Conservation (phyloP, 2,113 vertebrate genomes). For the Marmota monax region DNA sequence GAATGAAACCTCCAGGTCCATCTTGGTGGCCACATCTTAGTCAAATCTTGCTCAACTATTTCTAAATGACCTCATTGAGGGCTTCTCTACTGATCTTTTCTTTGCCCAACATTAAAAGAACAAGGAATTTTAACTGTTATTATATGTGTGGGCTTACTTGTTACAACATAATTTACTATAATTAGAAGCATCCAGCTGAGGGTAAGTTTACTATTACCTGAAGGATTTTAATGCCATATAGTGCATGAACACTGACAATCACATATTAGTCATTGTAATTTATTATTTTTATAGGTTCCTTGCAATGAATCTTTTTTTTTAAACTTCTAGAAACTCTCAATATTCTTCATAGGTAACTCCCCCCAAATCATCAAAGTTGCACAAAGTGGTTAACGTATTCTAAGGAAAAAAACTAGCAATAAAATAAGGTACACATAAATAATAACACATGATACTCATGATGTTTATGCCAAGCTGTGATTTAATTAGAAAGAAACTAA, state of each 20-base stretch:
- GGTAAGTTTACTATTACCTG: neutral
- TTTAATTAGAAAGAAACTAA: conserved; percentile 34
- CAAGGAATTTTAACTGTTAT: neutral
- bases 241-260: neutral
- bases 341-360: neutral
- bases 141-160: neutral
- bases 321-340: neutral
- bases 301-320: neutral
- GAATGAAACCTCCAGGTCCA: fast-evolving
- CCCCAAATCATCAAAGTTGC: neutral
- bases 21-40: neutral
- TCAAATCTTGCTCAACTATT: neutral
- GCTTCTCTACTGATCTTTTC: neutral
- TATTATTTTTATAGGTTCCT: neutral
- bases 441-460: neutral
- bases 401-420: neutral
- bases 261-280: neutral
- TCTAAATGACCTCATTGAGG: neutral
- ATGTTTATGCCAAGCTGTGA: neutral
- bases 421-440: neutral
- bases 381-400: neutral
- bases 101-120: neutral
- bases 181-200: neutral
- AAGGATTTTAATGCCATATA: neutral
- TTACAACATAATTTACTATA: neutral